These are phyloP conservation scores for Balanococcus diminutus DNA, from an alignment of 2,888 invertebrate genomes.

Conservation along the genomic window DNA sequence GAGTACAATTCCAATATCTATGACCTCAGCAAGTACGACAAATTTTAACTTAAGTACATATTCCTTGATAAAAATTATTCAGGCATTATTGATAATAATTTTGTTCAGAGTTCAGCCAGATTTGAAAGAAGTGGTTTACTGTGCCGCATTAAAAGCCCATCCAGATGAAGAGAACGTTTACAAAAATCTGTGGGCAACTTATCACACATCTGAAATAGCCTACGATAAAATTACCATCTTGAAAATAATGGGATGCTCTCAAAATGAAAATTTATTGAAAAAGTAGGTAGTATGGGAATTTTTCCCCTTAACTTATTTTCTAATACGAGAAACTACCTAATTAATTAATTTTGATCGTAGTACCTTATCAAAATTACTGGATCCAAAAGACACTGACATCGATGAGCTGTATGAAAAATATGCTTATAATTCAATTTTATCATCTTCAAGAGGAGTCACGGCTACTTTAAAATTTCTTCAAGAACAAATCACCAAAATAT, in stretches of 20 bases:
- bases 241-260: neutral
- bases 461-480: neutral
- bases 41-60: neutral
- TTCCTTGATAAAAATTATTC: no score
- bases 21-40: neutral
- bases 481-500: neutral
- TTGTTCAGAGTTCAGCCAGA: slow-evolving; percentile 50
- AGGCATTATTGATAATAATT: no score
- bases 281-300: neutral
- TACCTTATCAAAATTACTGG: neutral
- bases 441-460: neutral
- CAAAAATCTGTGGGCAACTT: neutral
- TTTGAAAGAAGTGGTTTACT: slow-evolving; percentile 49
- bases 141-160: slow-evolving; percentile 26
- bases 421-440: slow-evolving; percentile 1
- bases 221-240: neutral
- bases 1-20: neutral
- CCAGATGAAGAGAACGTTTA: neutral
- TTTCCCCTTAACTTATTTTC: no score
- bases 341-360: no score
- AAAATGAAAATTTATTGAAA: neutral
- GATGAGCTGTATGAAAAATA: neutral
- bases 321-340: no score
- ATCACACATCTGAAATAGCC: neutral
- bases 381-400: neutral